phyloP scores from a whole-genome alignment of 2,797 vertebrate species.

The Cynodonichthys magdalenae region DNA sequence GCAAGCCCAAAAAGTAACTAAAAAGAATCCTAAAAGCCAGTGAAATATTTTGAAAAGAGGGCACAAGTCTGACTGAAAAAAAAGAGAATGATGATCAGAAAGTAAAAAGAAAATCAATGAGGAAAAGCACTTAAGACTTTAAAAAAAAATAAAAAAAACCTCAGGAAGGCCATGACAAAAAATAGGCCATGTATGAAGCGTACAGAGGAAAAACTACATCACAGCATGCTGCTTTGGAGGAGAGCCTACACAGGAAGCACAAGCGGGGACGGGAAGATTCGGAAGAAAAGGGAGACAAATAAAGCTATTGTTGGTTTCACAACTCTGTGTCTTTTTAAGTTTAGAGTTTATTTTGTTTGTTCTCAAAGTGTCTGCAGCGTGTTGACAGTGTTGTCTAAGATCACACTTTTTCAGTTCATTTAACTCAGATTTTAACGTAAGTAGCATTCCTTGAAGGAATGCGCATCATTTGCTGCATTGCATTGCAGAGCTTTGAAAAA shows the following conservation, averaged over 20 bases:
- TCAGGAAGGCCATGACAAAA: background rate
- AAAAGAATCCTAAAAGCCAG: background rate
- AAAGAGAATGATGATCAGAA: background rate
- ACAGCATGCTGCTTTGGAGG: background rate
- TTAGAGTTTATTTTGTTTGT: background rate
- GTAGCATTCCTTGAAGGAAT: no score
- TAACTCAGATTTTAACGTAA: background rate
- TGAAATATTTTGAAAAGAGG: background rate
- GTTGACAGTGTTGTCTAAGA: background rate
- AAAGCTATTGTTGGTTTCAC: background rate
- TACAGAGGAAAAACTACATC: background rate
- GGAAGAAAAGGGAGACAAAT: background rate
- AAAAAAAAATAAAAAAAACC: background rate
- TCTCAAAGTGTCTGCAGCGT: background rate
- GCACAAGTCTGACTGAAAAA: background rate
- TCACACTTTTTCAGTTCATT: background rate
- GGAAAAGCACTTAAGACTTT: background rate
- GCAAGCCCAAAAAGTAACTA: background rate
- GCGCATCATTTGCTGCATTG: no score
- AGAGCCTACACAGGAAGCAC: background rate
- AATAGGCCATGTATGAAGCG: background rate
- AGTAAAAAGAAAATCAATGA: background rate
- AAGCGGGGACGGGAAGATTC: background rate
- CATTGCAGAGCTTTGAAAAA: no score
- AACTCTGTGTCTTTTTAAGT: background rate